A percentile compares a stretch with the other conserved stretches of the same genome.
Evolutionary conservation across 2,797 vertebrate genomes (phyloP).

Genomic region (Micropoecilia bifurca): DNA sequence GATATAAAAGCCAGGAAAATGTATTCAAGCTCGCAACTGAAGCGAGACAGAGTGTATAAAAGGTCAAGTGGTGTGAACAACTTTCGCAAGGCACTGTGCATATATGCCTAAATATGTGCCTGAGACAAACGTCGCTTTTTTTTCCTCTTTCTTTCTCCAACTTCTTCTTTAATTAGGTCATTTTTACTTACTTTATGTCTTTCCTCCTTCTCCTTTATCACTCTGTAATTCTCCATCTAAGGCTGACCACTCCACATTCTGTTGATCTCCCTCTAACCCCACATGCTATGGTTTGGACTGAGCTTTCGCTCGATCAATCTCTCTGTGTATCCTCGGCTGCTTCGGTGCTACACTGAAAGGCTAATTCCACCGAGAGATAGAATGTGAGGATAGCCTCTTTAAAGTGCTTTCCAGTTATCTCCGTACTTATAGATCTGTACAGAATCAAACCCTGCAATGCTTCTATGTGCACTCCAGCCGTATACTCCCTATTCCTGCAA

Average conservation of each 20-base stretch:
- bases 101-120: neutral
- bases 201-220: conserved; percentile 51
- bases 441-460: conserved; percentile 65
- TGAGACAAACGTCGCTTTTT: neutral
- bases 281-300: conserved; percentile 62
- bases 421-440: conserved; percentile 70
- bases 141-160: neutral
- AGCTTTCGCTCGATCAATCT: conserved; percentile 67
- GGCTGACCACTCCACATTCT: conserved; percentile 64
- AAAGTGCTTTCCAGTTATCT: conserved; percentile 79
- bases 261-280: conserved; percentile 55
- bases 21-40: neutral
- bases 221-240: conserved; percentile 45
- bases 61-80: neutral
- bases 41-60: neutral
- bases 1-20: neutral
- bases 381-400: conserved; percentile 72
- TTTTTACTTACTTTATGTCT: conserved; percentile 7
- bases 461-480: conserved; percentile 62
- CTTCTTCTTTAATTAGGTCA: neutral
- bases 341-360: conserved; percentile 73
- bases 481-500: conserved; percentile 64
- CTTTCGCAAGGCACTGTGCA: neutral
- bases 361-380: conserved; percentile 72
- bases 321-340: conserved; percentile 53